These are phyloP conservation scores for Tamias sibiricus DNA, from an alignment of 2,113 vertebrate genomes.

Conservation along the genomic window DNA sequence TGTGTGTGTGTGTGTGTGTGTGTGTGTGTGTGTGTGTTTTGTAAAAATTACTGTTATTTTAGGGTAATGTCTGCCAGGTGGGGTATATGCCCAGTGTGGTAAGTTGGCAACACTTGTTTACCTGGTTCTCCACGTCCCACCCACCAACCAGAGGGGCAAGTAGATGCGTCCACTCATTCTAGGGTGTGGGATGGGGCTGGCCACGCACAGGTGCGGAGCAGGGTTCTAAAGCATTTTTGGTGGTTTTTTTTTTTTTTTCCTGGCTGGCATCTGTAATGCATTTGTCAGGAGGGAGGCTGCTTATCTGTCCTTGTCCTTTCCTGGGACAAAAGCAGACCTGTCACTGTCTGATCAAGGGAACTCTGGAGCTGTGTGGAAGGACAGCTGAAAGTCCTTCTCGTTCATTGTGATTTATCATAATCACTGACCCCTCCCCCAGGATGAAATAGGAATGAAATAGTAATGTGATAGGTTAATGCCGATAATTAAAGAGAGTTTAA, in stretches of 20 bases:
- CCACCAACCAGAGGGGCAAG: not conserved
- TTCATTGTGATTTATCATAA: conserved; percentile 83
- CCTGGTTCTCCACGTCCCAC: not conserved
- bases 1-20: not conserved
- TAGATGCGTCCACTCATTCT: not conserved
- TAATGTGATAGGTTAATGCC: conserved; percentile 85
- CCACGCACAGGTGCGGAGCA: not conserved
- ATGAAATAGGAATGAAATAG: conserved; percentile 83
- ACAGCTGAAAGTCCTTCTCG: conserved; percentile 85
- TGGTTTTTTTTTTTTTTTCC: not conserved
- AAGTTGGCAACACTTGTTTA: not conserved
- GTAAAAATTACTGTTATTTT: not conserved
- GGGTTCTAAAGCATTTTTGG: not conserved
- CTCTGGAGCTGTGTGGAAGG: conserved; percentile 80
- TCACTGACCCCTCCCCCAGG: conserved; percentile 76
- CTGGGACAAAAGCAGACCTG: conserved; percentile 72
- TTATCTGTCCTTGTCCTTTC: conserved; percentile 82
- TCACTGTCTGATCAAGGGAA: conserved; percentile 67
- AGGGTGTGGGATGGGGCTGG: not conserved
- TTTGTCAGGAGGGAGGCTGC: conserved; percentile 47
- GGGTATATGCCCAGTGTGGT: not conserved
- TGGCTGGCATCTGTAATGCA: conserved; percentile 52
- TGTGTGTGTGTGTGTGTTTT: not conserved
- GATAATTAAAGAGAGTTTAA: conserved; percentile 90
- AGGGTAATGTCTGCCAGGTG: not conserved